A percentile compares a stretch with the other conserved stretches of the same genome.
Evolutionary conservation across 2,113 vertebrate species (phyloP).

Genomic region (Aldabrachelys gigantea): DNA sequence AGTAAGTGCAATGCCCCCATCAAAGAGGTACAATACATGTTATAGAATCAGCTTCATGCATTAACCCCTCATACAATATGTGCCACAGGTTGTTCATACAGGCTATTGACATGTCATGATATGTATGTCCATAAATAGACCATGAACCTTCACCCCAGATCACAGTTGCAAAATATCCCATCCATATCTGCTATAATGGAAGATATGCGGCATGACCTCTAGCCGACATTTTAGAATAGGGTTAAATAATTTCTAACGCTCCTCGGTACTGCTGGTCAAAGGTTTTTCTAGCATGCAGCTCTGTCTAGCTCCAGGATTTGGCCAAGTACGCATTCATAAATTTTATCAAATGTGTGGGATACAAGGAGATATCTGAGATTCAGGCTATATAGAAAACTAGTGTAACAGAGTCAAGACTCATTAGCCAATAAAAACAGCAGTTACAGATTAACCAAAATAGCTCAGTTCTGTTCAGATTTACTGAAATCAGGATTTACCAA

Average conservation of each 20-base stretch:
- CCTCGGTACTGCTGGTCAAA: background rate
- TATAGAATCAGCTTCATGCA: background rate
- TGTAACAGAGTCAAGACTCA: background rate
- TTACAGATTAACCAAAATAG: background rate
- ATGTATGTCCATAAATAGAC: background rate
- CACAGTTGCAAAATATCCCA: rapidly evolving
- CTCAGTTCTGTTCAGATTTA: background rate
- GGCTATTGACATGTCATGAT: background rate
- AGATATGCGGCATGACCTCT: background rate
- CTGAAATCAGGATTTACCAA: background rate
- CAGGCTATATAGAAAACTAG: background rate
- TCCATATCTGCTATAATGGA: background rate
- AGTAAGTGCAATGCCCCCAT: background rate
- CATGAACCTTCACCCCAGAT: rapidly evolving
- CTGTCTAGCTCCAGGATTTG: background rate
- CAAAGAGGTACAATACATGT: background rate
- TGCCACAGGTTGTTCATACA: rapidly evolving
- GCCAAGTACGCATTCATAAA: background rate
- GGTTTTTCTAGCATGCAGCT: background rate
- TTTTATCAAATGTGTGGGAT: background rate
- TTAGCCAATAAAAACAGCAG: background rate
- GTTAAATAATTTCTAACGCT: background rate
- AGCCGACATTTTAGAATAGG: background rate
- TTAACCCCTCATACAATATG: background rate
- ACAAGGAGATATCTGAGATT: background rate